These are phyloP conservation scores for Paramormyrops hopkinsi DNA, from an alignment of 2,797 vertebrate genomes.

Conservation along the genomic window DNA sequence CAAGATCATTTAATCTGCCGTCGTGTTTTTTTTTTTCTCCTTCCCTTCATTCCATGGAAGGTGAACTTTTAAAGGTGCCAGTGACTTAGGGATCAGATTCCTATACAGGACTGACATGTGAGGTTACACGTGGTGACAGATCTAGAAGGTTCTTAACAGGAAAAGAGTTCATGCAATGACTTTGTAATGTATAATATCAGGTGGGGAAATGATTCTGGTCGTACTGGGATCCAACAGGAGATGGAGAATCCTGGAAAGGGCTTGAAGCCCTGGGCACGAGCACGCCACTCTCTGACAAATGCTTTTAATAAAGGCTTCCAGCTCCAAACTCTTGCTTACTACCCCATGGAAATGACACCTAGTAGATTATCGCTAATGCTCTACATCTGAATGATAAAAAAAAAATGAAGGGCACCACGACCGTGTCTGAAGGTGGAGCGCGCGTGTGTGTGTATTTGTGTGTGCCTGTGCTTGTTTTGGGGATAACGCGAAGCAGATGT, in stretches of 20 bases:
- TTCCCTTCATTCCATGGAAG: neutral
- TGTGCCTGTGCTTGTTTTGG: conserved; percentile 5
- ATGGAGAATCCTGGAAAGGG: neutral
- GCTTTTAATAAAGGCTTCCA: neutral
- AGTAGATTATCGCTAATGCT: neutral
- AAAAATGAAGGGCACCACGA: neutral
- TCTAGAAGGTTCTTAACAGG: neutral
- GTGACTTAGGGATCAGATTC: neutral
- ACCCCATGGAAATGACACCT: neutral
- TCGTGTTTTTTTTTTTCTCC: neutral
- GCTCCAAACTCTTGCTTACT: neutral
- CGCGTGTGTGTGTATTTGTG: neutral
- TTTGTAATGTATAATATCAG: neutral
- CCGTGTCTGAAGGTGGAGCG: neutral
- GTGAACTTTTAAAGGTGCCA: neutral
- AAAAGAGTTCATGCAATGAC: neutral
- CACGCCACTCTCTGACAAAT: neutral
- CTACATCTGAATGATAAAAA: neutral
- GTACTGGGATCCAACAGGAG: neutral
- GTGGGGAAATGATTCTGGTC: neutral
- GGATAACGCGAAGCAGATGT: neutral
- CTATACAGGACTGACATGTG: neutral
- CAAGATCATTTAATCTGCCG: neutral
- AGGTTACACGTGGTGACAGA: neutral
- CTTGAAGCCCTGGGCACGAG: neutral